These are phyloP conservation scores for Serranus cabrilla DNA, from an alignment of 2,797 vertebrate species.

Conservation along the genomic window DNA sequence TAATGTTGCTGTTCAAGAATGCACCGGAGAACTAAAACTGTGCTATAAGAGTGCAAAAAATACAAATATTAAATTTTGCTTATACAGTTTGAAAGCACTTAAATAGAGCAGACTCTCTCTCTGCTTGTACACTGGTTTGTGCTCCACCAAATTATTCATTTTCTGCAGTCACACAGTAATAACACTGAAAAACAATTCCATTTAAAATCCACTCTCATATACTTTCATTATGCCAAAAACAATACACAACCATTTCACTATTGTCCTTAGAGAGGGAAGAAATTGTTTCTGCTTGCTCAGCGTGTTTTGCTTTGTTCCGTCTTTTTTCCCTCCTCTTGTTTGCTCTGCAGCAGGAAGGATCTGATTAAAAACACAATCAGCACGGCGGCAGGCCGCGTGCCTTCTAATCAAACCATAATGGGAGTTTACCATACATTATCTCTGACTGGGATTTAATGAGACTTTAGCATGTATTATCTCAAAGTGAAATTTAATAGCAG, in stretches of 20 bases:
- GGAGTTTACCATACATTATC: constrained; percentile 69
- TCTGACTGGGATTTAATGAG: constrained; percentile 75
- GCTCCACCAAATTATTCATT: constrained; percentile 22
- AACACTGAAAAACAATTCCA: constrained; percentile 38
- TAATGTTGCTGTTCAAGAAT: neutral
- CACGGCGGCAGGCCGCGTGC: constrained; percentile 51
- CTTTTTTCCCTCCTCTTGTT: constrained; percentile 38
- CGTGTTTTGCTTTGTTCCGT: constrained; percentile 53
- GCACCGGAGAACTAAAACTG: neutral
- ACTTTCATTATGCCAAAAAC: constrained; percentile 48
- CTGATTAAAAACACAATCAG: constrained; percentile 79
- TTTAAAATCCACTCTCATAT: constrained; percentile 47
- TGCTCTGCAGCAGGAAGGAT: constrained; percentile 59
- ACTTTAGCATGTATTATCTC: constrained; percentile 69
- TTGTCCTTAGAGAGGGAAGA: constrained; percentile 46
- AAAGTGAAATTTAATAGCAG: constrained; percentile 73
- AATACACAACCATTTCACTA: constrained; percentile 41
- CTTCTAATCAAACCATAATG: constrained; percentile 75
- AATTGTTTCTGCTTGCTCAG: constrained; percentile 63
- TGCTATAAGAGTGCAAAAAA: neutral
- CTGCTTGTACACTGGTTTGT: constrained; percentile 17
- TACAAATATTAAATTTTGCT: neutral
- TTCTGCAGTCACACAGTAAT: constrained; percentile 21
- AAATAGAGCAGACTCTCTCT: constrained; percentile 8
- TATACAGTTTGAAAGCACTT: constrained; percentile 6